These are phyloP conservation scores for Muschampia plurimacula DNA, from an alignment of 2,888 invertebrate genomes.

Conservation along the genomic window DNA sequence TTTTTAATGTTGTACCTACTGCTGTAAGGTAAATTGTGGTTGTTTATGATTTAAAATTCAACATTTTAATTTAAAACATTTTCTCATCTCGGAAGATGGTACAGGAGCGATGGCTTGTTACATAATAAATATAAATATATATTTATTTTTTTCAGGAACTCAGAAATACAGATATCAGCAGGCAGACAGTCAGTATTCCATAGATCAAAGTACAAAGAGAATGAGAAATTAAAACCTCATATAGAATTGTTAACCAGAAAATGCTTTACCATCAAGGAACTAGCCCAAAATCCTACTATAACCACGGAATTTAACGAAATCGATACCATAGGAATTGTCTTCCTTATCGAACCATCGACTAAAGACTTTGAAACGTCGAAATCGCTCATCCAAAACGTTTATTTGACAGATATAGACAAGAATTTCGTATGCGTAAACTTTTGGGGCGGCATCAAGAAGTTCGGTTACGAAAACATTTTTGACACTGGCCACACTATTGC, in stretches of 20 bases:
- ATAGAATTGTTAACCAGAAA: slow-evolving; percentile 60
- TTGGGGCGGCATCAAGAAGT: slow-evolving; percentile 82
- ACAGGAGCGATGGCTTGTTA: no score
- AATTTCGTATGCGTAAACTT: slow-evolving; percentile 84
- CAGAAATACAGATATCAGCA: slow-evolving; percentile 85
- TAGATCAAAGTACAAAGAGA: slow-evolving; percentile 56
- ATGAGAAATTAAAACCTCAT: slow-evolving; percentile 49
- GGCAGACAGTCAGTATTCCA: slow-evolving; percentile 80
- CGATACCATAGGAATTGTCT: slow-evolving; percentile 90
- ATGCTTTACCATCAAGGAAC: slow-evolving; percentile 77
- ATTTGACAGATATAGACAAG: slow-evolving; percentile 83
- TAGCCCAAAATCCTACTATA: slow-evolving; percentile 59
- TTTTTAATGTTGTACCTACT: slow-evolving; percentile 85
- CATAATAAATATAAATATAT: background rate
- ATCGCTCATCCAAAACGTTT: slow-evolving; percentile 83
- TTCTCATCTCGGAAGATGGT: no score
- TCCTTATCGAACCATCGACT: slow-evolving; percentile 81
- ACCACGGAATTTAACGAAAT: slow-evolving; percentile 87
- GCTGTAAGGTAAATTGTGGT: slow-evolving; percentile 65
- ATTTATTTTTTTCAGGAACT: slow-evolving; percentile 64
- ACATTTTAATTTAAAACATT: no score
- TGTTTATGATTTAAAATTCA: no score
- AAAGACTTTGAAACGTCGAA: slow-evolving; percentile 66
- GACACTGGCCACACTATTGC: slow-evolving; percentile 85
- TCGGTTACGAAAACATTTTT: slow-evolving; percentile 83